These are phyloP conservation scores for Tanytarsus gracilentus DNA, from an alignment of 2,888 invertebrate genomes.

Conservation along the genomic window DNA sequence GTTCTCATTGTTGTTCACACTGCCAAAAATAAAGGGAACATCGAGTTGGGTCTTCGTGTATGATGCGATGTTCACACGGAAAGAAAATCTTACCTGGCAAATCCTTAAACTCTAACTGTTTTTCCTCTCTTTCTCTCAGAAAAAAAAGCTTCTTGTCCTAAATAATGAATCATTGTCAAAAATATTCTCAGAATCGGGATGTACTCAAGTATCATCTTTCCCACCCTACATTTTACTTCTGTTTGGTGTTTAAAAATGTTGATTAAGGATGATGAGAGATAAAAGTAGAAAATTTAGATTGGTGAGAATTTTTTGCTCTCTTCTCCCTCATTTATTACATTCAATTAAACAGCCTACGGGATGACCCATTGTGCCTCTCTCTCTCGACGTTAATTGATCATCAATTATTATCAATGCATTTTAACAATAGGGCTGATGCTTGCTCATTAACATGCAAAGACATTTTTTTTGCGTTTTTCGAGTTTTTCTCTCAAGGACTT, in stretches of 20 bases:
- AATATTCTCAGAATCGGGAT: conserved; percentile 7
- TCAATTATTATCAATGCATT: conserved; percentile 14
- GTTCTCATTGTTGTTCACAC: conserved; percentile 8
- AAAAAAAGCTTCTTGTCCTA: conserved; percentile 4
- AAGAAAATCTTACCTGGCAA: conserved; percentile 20
- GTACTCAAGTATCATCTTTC: conserved; percentile 19
- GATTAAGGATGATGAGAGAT: neutral
- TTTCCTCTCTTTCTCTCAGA: neutral
- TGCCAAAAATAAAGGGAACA: conserved; percentile 14
- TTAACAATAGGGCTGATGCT: neutral
- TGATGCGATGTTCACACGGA: conserved; percentile 11
- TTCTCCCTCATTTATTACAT: conserved; percentile 17
- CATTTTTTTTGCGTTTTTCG: neutral
- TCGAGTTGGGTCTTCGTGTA: neutral
- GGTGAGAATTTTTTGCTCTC: neutral
- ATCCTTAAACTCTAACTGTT: conserved; percentile 11
- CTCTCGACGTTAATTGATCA: conserved; percentile 25
- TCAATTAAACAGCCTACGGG: neutral
- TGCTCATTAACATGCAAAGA: conserved; percentile 13
- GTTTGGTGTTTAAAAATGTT: neutral
- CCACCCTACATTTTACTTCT: conserved; percentile 3
- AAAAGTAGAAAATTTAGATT: neutral
- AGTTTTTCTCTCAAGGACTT: no score
- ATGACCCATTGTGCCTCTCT: neutral
- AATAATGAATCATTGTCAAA: neutral